phyloP scores from a whole-genome alignment of 2,113 vertebrate genomes.

The Bos indicus region DNA sequence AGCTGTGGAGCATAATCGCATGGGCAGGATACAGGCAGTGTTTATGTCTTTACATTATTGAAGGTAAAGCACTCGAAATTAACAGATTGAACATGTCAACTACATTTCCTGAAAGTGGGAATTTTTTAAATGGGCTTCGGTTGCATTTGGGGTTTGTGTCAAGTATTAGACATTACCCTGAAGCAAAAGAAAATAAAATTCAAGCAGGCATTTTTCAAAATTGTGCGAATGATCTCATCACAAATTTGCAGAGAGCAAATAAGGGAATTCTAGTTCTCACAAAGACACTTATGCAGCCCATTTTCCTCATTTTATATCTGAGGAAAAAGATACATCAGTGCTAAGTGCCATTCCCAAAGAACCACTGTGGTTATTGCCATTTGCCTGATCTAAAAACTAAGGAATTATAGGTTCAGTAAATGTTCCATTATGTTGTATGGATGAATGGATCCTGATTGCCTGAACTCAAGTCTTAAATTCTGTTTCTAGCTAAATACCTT shows the following conservation, averaged over 20 bases:
- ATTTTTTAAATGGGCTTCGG: not conserved
- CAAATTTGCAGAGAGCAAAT: not conserved
- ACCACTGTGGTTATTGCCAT: not conserved
- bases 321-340: not conserved
- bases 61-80: not conserved
- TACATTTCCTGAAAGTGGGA: not conserved
- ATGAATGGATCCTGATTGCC: not conserved
- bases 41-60: not conserved
- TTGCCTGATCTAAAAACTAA: not conserved
- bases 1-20: accelerated
- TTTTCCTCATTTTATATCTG: not conserved
- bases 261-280: not conserved
- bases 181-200: not conserved
- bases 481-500: not conserved
- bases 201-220: not conserved
- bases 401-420: not conserved
- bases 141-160: not conserved
- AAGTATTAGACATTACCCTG: not conserved
- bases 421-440: not conserved
- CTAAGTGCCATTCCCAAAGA: not conserved
- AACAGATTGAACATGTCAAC: not conserved
- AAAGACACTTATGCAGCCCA: not conserved
- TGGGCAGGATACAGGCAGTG: too few species aligned
- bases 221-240: not conserved
- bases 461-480: not conserved